A percentile compares a stretch with the other conserved stretches of the same genome.
Conservation (phyloP, 2,888 invertebrate species). For the Entomobrya proxima region DNA sequence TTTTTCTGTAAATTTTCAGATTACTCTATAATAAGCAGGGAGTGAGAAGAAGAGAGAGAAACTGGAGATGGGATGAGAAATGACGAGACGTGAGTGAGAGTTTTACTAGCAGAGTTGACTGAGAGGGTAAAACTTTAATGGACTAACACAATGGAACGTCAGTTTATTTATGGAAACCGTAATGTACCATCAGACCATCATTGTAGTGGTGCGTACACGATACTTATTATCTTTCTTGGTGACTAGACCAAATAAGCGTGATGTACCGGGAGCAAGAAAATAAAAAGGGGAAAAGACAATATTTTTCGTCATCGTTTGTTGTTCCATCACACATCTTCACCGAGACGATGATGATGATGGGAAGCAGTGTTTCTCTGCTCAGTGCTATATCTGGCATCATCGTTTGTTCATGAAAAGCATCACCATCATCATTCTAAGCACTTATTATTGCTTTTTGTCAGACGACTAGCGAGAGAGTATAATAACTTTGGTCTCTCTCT, state of each 20-base stretch:
- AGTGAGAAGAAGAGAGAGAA: background rate
- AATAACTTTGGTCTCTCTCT: background rate
- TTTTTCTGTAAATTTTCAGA: slow-evolving; percentile 5
- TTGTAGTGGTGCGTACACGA: background rate
- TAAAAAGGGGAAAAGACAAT: slow-evolving; percentile 35
- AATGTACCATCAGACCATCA: slow-evolving; percentile 43
- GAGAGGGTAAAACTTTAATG: slow-evolving; percentile 55
- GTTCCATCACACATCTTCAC: slow-evolving; percentile 17
- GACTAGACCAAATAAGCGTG: background rate
- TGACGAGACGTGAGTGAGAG: slow-evolving; percentile 29
- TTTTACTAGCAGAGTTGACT: slow-evolving; percentile 21
- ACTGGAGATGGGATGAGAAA: slow-evolving; percentile 42
- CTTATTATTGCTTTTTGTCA: slow-evolving; percentile 40
- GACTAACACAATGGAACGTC: slow-evolving; percentile 53
- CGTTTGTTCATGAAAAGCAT: slow-evolving; percentile 19
- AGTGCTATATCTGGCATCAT: background rate
- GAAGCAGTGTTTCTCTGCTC: background rate
- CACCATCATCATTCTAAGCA: background rate
- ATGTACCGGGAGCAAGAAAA: background rate
- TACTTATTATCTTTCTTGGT: background rate
- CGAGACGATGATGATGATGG: background rate
- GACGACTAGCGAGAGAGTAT: background rate
- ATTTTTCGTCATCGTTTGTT: slow-evolving; percentile 48
- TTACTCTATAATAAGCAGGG: background rate
- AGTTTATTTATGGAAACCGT: slow-evolving; percentile 62